phyloP scores from a whole-genome alignment of 2,797 vertebrate species.

The Onychomys leucogaster region DNA sequence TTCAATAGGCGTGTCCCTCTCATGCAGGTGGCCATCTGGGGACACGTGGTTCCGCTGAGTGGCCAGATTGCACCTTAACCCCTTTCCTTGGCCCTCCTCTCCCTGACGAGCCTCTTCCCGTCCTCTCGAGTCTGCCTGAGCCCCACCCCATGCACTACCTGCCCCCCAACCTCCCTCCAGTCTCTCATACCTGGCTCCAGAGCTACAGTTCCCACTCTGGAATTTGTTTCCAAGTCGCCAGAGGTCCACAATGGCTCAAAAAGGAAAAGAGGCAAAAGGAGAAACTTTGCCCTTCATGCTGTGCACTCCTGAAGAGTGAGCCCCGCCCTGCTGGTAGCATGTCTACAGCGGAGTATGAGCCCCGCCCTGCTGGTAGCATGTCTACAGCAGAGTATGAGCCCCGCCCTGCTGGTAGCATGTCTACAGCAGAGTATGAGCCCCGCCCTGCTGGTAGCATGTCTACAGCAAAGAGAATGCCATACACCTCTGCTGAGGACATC shows the following conservation, averaged over 20 bases:
- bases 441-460: too few species aligned
- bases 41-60: neutral
- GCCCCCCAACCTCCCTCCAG: neutral
- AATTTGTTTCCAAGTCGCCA: conserved; percentile 2
- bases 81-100: neutral
- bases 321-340: neutral
- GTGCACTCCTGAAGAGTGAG: neutral
- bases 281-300: neutral
- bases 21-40: neutral
- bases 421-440: too few species aligned
- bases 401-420: too few species aligned
- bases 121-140: neutral
- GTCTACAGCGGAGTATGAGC: too few species aligned
- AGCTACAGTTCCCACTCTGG: neutral
- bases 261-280: conserved; percentile 6
- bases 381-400: too few species aligned
- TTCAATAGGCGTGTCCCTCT: neutral
- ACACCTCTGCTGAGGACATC: neutral
- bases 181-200: neutral
- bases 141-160: neutral
- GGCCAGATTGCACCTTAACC: neutral
- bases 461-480: neutral
- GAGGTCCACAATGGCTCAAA: neutral
- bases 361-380: too few species aligned
- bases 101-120: neutral